Percentiles rank a stretch among this genome's conserved stretches.
These are phyloP conservation scores for Antheraea mylitta DNA, from an alignment of 1,140 invertebrate species.

Conservation along the genomic window DNA sequence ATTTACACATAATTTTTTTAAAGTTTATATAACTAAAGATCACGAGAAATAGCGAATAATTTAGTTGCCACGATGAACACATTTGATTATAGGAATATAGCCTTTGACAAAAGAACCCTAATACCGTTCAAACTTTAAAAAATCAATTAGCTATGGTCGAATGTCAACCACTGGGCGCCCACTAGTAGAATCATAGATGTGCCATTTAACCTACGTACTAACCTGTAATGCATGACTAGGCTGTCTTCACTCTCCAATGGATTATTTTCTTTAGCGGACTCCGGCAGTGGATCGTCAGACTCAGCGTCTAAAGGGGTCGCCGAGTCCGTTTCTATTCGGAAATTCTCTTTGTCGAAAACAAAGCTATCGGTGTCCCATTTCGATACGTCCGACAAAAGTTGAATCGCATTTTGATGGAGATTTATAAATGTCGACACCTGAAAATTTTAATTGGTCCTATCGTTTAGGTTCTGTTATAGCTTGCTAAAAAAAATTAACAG, in stretches of 20 bases:
- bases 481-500: no score
- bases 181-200: no score
- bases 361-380: conserved; percentile 76
- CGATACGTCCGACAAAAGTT: conserved; percentile 75
- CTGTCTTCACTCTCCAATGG: conserved; percentile 73
- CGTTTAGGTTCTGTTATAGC: no score
- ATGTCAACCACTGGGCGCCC: no score
- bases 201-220: not conserved
- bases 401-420: conserved; percentile 75
- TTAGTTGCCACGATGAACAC: no score
- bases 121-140: no score
- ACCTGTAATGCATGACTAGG: conserved; percentile 75
- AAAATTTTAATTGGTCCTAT: not conserved
- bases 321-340: conserved; percentile 73
- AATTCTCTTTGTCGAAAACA: conserved; percentile 78
- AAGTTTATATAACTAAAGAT: no score
- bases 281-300: conserved; percentile 68
- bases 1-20: no score
- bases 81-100: no score
- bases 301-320: conserved; percentile 70
- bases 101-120: no score
- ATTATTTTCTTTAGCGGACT: conserved; percentile 57
- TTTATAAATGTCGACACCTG: conserved; percentile 74
- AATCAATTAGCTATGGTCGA: no score
- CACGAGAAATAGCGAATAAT: no score